phyloP scores from a whole-genome alignment of 2,797 vertebrate species.

The Lepilemur septentrionalis region DNA sequence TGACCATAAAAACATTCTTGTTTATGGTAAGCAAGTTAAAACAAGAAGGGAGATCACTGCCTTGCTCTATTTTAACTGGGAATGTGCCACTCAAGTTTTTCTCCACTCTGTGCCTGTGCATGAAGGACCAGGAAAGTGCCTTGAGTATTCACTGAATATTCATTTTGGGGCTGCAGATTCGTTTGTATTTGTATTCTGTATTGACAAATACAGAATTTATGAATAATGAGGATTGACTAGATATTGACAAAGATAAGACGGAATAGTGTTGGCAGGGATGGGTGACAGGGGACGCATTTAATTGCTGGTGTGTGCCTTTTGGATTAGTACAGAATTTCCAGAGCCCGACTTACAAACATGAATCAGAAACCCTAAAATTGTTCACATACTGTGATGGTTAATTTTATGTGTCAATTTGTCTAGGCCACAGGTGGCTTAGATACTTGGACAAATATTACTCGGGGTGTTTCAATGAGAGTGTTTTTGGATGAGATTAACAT shows the following conservation, averaged over 20 bases:
- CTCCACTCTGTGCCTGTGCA: neutral
- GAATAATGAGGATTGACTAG: neutral
- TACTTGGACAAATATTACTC: neutral
- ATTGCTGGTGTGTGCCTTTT: neutral
- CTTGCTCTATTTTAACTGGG: neutral
- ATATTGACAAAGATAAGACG: neutral
- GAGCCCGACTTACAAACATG: neutral
- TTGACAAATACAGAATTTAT: neutral
- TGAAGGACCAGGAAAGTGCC: neutral
- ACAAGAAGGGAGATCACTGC: neutral
- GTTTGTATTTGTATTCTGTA: neutral
- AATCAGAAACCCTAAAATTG: neutral
- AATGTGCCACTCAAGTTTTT: neutral
- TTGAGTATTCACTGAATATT: neutral
- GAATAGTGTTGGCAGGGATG: neutral
- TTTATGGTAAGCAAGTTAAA: neutral
- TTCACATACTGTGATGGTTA: neutral
- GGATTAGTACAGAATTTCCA: neutral
- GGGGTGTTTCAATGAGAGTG: neutral
- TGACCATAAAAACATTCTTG: neutral
- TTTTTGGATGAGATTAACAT: neutral
- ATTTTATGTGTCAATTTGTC: neutral
- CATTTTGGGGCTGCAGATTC: neutral
- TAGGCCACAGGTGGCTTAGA: neutral
- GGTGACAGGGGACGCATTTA: neutral